phyloP scores from a whole-genome alignment of 53 echinoderm and acorn worm genomes.

The Pentamera pediparva region DNA sequence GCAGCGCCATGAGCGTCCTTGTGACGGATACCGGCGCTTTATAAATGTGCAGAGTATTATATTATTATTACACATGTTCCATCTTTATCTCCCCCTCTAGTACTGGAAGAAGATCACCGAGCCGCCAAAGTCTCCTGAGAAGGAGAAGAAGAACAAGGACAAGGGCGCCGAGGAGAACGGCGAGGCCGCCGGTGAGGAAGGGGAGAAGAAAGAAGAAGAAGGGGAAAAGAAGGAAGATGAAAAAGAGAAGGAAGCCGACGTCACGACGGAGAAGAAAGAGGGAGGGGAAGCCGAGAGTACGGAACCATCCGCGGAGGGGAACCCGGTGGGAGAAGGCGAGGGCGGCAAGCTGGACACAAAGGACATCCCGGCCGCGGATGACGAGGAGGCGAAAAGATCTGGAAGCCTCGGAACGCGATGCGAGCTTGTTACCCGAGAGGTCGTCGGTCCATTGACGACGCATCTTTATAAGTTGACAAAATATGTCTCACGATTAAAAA shows the following conservation, averaged over 20 bases:
- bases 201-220: no score
- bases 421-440: no score
- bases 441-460: no score
- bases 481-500: no score
- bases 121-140: slow-evolving; percentile 56
- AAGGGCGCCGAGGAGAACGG: slow-evolving; percentile 34
- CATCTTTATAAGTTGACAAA: no score
- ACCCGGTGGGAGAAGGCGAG: slow-evolving; percentile 59
- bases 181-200: slow-evolving; percentile 11
- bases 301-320: slow-evolving; percentile 30
- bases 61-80: no score
- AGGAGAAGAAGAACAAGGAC: slow-evolving; percentile 52
- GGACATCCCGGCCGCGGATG: slow-evolving; percentile 59
- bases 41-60: no score
- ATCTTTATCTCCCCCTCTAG: no score
- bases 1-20: no score
- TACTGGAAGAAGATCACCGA: slow-evolving; percentile 72
- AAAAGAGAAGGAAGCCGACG: slow-evolving; percentile 21
- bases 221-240: slow-evolving; percentile 30
- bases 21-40: no score
- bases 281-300: slow-evolving; percentile 44
- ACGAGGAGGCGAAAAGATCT: slow-evolving; percentile 26
- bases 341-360: slow-evolving; percentile 48
- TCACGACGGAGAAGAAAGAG: slow-evolving; percentile 28
- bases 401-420: no score